These are phyloP conservation scores for Tuta absoluta DNA, from an alignment of 2,888 invertebrate genomes.

Conservation along the genomic window DNA sequence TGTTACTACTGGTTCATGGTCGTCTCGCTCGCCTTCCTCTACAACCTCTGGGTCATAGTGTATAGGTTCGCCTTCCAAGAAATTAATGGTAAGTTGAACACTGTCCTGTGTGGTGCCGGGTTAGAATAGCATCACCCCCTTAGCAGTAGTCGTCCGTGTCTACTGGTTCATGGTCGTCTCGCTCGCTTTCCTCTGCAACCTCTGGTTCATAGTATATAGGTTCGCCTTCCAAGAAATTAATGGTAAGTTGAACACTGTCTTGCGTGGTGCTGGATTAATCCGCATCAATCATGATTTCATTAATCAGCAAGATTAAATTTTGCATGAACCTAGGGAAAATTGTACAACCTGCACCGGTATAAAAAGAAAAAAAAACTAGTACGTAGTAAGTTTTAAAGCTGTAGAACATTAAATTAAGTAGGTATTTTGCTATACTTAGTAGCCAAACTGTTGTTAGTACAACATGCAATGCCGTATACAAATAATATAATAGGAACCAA, in stretches of 20 bases:
- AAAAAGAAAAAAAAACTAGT: no score
- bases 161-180: constrained; percentile 99
- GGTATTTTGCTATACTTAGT: no score
- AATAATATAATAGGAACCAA: no score
- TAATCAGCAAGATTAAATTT: no score
- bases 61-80: constrained; percentile 99
- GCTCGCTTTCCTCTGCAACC: constrained; percentile 97
- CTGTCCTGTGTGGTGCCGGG: not conserved
- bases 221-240: constrained; percentile 99
- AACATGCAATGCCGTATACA: no score
- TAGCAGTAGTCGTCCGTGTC: constrained; percentile 96
- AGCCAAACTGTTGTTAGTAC: no score
- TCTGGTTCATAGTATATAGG: constrained; percentile 99
- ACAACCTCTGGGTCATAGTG: constrained; percentile 99
- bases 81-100: constrained; percentile 83
- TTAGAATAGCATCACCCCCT: not conserved
- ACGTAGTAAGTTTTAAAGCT: no score
- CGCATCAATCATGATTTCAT: no score
- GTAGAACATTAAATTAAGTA: no score
- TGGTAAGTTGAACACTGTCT: constrained; percentile 78
- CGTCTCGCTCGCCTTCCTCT: constrained; percentile 96
- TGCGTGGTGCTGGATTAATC: not conserved
- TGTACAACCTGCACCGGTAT: no score
- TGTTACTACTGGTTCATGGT: constrained; percentile 99
- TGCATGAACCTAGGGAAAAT: no score